These are phyloP conservation scores for Neoniphon sammara DNA, from an alignment of 2,797 vertebrate species.

Conservation along the genomic window DNA sequence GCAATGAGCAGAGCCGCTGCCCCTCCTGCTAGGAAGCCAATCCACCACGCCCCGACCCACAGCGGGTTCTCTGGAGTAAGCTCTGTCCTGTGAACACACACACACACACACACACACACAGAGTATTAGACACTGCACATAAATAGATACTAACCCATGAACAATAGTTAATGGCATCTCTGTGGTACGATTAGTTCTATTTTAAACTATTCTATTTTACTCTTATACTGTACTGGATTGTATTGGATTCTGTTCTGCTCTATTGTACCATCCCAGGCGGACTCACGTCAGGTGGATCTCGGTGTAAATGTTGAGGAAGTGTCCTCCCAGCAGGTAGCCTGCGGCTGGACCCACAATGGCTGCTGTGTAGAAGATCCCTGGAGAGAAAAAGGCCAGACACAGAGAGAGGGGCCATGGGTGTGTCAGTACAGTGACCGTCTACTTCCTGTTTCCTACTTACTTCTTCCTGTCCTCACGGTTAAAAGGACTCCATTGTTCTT, in stretches of 20 bases:
- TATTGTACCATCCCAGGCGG: not conserved
- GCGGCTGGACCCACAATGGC: constrained; percentile 95
- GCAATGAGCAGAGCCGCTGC: constrained; percentile 87
- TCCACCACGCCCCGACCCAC: constrained; percentile 98
- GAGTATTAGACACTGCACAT: not conserved
- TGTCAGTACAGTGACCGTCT: constrained; percentile 39
- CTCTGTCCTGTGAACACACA: constrained; percentile 78
- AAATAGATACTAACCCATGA: not conserved
- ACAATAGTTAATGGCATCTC: not conserved
- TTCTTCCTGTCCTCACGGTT: constrained; percentile 46
- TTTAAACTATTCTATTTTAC: not conserved
- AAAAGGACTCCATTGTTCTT: constrained; percentile 66
- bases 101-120: constrained; percentile 8
- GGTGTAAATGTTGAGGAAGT: constrained; percentile 93
- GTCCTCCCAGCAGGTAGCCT: constrained; percentile 94
- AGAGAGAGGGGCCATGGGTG: constrained; percentile 34
- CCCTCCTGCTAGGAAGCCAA: constrained; percentile 91
- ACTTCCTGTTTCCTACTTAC: constrained; percentile 56
- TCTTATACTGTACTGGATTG: not conserved
- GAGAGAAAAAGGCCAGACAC: constrained; percentile 39
- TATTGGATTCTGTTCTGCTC: not conserved
- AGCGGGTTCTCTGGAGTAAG: constrained; percentile 90
- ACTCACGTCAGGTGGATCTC: constrained; percentile 90
- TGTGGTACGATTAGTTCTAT: not conserved
- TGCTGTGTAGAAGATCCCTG: constrained; percentile 95